These are phyloP conservation scores for Procavia capensis DNA, from an alignment of 2,113 vertebrate genomes.

Conservation along the genomic window DNA sequence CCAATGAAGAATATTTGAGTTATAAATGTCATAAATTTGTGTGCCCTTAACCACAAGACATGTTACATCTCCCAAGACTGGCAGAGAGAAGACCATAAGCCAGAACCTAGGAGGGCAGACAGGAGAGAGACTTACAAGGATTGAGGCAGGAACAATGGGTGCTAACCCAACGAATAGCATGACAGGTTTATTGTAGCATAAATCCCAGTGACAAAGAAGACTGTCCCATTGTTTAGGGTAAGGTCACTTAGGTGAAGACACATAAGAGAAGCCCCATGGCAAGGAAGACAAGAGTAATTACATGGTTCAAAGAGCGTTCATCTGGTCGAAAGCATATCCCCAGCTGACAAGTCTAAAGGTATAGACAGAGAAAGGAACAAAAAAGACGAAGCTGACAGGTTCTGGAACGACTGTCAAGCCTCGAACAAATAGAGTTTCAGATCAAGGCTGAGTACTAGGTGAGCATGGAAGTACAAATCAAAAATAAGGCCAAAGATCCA, in stretches of 20 bases:
- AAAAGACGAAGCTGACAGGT: neutral
- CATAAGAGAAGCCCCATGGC: neutral
- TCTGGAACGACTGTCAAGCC: neutral
- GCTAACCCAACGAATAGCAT: neutral
- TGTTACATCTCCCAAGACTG: neutral
- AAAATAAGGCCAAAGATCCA: neutral
- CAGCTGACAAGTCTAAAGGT: neutral
- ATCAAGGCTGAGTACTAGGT: neutral
- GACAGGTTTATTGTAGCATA: neutral
- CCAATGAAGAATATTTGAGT: slow-evolving; percentile 1
- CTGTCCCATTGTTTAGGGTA: neutral
- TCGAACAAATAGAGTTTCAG: neutral
- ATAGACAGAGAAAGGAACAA: neutral
- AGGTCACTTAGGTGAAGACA: neutral
- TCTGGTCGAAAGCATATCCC: neutral
- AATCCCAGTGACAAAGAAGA: neutral
- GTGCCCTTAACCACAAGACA: neutral
- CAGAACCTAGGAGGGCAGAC: neutral
- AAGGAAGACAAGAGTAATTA: neutral
- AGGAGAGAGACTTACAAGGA: neutral
- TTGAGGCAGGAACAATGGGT: neutral
- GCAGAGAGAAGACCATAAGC: neutral
- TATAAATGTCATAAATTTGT: neutral
- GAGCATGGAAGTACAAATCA: neutral
- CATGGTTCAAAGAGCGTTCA: neutral